phyloP scores from a whole-genome alignment of 2,113 vertebrate species.

The Phaethornis superciliosus region DNA sequence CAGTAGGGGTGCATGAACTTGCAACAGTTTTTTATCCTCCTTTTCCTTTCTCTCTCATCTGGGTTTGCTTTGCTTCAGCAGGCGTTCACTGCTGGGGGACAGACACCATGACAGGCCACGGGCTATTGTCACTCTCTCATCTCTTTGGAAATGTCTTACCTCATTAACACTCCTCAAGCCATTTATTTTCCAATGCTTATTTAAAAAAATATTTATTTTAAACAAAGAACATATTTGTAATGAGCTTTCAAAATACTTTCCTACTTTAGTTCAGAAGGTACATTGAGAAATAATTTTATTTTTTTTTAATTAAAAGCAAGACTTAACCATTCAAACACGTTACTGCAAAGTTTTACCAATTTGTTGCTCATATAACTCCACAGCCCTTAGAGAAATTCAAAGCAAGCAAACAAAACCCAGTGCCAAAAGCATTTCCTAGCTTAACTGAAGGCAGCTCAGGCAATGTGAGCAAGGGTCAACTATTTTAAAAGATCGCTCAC shows the following conservation, averaged over 20 bases:
- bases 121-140: slow-evolving; percentile 17
- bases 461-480: neutral
- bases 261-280: neutral
- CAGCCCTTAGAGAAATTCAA: neutral
- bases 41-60: neutral
- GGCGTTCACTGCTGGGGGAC: slow-evolving; percentile 73
- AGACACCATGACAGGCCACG: neutral
- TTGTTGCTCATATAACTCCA: neutral
- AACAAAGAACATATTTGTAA: neutral
- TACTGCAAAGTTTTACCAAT: slow-evolving; percentile 47
- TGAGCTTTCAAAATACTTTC: neutral
- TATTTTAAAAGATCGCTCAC: neutral
- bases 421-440: neutral
- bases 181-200: neutral
- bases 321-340: slow-evolving; percentile 51
- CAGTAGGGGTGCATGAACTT: slow-evolving; percentile 86
- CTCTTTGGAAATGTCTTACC: slow-evolving; percentile 2
- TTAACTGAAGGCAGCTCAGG: neutral
- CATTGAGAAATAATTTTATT: neutral
- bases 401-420: neutral
- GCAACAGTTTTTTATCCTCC: slow-evolving; percentile 61
- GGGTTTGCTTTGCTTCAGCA: slow-evolving; percentile 39
- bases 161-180: neutral
- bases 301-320: slow-evolving; percentile 24
- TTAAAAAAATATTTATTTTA: neutral